These are phyloP conservation scores for Lepidothrix coronata DNA, from an alignment of 2,113 vertebrate genomes.

Conservation along the genomic window DNA sequence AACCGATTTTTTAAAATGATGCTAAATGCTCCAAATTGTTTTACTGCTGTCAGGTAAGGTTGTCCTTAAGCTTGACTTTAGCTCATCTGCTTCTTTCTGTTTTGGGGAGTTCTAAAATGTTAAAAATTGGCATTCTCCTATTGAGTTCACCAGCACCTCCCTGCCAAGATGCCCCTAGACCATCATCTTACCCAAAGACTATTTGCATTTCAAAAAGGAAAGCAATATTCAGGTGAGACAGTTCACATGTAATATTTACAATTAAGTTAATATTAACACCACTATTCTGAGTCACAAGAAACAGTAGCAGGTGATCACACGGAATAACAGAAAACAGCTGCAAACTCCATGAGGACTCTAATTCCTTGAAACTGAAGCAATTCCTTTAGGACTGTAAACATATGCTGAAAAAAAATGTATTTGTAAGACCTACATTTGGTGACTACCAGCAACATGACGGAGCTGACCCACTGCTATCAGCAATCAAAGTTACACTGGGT, in stretches of 20 bases:
- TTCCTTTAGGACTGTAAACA: background rate
- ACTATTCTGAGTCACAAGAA: background rate
- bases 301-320: background rate
- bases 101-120: background rate
- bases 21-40: background rate
- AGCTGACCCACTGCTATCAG: background rate
- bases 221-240: background rate
- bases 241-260: background rate
- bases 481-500: accelerated
- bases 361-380: background rate
- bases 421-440: background rate
- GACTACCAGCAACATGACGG: background rate
- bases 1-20: background rate
- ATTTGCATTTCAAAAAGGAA: background rate
- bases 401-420: background rate
- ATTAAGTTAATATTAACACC: background rate
- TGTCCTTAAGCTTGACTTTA: background rate
- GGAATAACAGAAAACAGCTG: background rate
- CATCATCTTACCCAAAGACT: background rate
- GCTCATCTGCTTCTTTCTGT: background rate
- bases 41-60: background rate
- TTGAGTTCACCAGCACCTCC: background rate
- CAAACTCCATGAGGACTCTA: background rate
- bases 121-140: background rate
- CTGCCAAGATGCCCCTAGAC: background rate